Evolutionary conservation across 2,888 invertebrate genomes (phyloP).

Genomic region (Thalpophila matura): DNA sequence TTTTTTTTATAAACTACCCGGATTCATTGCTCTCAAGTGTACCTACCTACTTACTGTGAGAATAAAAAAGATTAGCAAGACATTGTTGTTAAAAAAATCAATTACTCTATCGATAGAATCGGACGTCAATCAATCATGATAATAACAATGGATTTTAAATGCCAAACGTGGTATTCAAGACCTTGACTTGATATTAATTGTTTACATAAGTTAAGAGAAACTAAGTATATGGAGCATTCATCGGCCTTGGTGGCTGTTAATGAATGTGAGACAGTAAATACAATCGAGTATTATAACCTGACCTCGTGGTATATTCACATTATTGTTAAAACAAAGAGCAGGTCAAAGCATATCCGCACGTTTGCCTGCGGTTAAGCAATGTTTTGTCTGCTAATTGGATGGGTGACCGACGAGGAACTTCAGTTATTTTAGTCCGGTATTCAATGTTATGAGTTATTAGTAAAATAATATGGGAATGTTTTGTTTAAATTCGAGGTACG

Average conservation of each 20-base stretch:
- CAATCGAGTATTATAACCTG: constrained; percentile 54
- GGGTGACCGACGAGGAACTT: constrained; percentile 22
- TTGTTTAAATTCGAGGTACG: constrained; percentile 2
- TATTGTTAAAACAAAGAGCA: constrained; percentile 63
- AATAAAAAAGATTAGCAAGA: constrained; percentile 31
- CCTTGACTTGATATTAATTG: constrained; percentile 61
- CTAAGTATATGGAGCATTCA: constrained; percentile 58
- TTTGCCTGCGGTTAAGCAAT: constrained; percentile 46
- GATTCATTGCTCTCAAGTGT: too few relatives aligned
- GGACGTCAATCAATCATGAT: constrained; percentile 32
- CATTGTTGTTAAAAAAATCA: constrained; percentile 27
- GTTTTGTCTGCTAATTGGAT: constrained; percentile 51
- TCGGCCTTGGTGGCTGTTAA: constrained; percentile 77
- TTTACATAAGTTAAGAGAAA: constrained; percentile 48
- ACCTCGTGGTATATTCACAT: constrained; percentile 62
- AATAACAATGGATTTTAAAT: constrained; percentile 54
- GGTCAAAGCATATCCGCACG: constrained; percentile 45
- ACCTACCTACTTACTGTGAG: too few relatives aligned
- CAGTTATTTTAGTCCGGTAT: constrained; percentile 23
- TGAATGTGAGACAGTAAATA: constrained; percentile 76
- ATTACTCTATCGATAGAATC: constrained; percentile 36
- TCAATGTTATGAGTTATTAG: not conserved
- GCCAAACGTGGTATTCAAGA: constrained; percentile 54
- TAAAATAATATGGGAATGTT: constrained; percentile 8
- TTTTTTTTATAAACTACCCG: too few relatives aligned